These are phyloP conservation scores for Nibea coibor DNA, from an alignment of 2,113 vertebrate genomes.

Conservation along the genomic window DNA sequence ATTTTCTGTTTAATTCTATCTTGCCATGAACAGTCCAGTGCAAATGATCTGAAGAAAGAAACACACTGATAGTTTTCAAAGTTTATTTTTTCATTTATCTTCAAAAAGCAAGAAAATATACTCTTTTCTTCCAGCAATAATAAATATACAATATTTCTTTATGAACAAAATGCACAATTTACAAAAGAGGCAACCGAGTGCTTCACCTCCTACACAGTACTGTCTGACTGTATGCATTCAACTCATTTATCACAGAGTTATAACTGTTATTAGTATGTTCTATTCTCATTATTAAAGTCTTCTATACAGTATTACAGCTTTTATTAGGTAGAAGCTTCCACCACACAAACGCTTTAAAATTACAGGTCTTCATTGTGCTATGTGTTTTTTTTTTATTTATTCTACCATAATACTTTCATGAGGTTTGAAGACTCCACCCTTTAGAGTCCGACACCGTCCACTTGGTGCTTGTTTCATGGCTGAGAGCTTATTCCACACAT, in stretches of 20 bases:
- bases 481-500: slow-evolving; percentile 41
- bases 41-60: not conserved
- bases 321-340: slow-evolving; percentile 39
- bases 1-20: not conserved
- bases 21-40: not conserved
- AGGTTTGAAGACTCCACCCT: slow-evolving; percentile 40
- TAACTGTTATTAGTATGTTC: slow-evolving; percentile 64
- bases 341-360: slow-evolving; percentile 36
- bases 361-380: slow-evolving; percentile 48
- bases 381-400: slow-evolving; percentile 33
- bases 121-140: slow-evolving; percentile 90
- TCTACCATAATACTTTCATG: slow-evolving; percentile 64
- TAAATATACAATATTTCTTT: slow-evolving; percentile 97
- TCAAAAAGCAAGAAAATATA: slow-evolving; percentile 91
- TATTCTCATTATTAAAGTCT: slow-evolving; percentile 70
- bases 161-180: slow-evolving; percentile 97
- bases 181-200: slow-evolving; percentile 75
- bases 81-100: slow-evolving; percentile 75
- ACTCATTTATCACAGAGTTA: slow-evolving; percentile 60
- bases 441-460: slow-evolving; percentile 17
- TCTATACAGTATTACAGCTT: slow-evolving; percentile 60
- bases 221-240: slow-evolving; percentile 43
- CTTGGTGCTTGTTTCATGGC: not conserved
- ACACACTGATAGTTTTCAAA: slow-evolving; percentile 38
- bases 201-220: slow-evolving; percentile 47